phyloP scores from a whole-genome alignment of 2,113 vertebrate species.

The Reinhardtius hippoglossoides region DNA sequence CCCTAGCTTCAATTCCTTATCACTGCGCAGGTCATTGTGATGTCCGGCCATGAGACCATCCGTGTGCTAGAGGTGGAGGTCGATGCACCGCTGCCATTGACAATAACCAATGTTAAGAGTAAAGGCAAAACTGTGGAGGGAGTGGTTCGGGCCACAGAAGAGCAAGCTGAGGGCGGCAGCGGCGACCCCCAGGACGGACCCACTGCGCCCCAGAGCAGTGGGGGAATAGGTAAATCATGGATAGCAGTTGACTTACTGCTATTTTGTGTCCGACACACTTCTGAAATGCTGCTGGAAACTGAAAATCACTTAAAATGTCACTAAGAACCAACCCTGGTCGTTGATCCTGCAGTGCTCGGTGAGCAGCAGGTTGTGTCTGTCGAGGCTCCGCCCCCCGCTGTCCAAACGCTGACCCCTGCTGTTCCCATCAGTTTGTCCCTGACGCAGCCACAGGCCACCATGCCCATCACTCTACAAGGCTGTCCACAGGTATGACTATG shows the following conservation, averaged over 20 bases:
- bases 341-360: slow-evolving; percentile 56
- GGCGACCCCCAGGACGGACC: slow-evolving; percentile 48
- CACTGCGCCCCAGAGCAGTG: slow-evolving; percentile 38
- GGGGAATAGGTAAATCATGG: slow-evolving; percentile 64
- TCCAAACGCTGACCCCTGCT: slow-evolving; percentile 71
- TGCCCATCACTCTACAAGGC: slow-evolving; percentile 82
- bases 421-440: slow-evolving; percentile 75
- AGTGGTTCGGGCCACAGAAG: slow-evolving; percentile 25
- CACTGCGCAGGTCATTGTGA: slow-evolving; percentile 91
- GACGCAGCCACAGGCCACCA: slow-evolving; percentile 74
- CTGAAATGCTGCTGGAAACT: slow-evolving; percentile 11
- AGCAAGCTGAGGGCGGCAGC: slow-evolving; percentile 46
- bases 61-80: slow-evolving; percentile 94
- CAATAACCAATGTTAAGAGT: slow-evolving; percentile 78
- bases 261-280: neutral
- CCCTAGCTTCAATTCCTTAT: neutral
- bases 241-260: neutral
- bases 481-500: slow-evolving; percentile 79
- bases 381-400: slow-evolving; percentile 55
- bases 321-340: slow-evolving; percentile 3
- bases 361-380: slow-evolving; percentile 70
- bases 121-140: slow-evolving; percentile 79
- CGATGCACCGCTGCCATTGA: slow-evolving; percentile 82
- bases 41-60: slow-evolving; percentile 96
- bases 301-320: slow-evolving; percentile 29